Conservation (phyloP, 2,888 invertebrate species). For the Epistrophella euchroma region DNA sequence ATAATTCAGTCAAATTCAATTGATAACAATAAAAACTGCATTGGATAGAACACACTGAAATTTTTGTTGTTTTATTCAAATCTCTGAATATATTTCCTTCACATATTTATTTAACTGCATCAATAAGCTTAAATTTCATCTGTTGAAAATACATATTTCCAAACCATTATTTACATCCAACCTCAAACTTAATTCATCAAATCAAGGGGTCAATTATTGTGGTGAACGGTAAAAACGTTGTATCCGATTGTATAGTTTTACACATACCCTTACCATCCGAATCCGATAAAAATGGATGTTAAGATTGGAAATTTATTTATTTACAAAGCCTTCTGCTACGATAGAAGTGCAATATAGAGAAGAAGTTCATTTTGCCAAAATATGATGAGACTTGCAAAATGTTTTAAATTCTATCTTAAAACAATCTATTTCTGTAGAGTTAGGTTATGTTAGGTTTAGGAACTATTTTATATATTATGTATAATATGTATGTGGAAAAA, state of each 20-base stretch:
- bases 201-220: not conserved
- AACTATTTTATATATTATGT: not conserved
- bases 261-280: not conserved
- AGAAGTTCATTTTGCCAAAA: conserved; percentile 30
- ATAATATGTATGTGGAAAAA: conserved; percentile 5
- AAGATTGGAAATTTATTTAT: conserved; percentile 29
- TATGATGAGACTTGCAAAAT: conserved; percentile 54
- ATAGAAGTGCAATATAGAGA: conserved; percentile 4
- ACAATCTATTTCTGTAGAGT: conserved; percentile 11
- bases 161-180: too few species aligned
- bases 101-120: too few species aligned
- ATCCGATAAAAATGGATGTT: conserved; percentile 16
- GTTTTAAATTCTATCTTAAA: conserved; percentile 44
- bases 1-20: too few species aligned
- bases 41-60: too few species aligned
- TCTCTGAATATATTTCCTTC: too few species aligned
- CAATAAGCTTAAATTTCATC: not conserved
- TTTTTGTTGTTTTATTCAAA: too few species aligned
- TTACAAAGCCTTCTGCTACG: conserved; percentile 2
- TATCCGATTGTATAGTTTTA: conserved; percentile 33
- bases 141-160: too few species aligned
- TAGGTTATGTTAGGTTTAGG: not conserved
- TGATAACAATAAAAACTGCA: too few species aligned
- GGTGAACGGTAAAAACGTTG: conserved; percentile 32
- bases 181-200: too few species aligned